Conservation (phyloP, 2,797 vertebrate species). For the Micropoecilia bifurca region DNA sequence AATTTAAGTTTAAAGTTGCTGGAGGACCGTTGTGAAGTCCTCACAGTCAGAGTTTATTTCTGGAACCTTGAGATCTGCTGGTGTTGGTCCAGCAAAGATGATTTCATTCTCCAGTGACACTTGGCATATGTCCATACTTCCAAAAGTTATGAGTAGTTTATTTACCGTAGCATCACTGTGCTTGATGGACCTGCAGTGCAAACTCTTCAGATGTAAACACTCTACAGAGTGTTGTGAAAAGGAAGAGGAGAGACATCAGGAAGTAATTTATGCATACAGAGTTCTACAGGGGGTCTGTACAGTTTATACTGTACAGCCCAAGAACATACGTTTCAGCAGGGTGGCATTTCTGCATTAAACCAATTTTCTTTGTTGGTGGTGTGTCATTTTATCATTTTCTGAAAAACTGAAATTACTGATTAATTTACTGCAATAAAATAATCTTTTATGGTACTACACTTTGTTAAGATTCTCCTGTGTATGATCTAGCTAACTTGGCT, state of each 20-base stretch:
- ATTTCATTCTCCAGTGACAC: not conserved
- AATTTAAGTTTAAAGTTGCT: not conserved
- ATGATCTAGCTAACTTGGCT: not conserved
- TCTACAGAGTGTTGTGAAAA: not conserved
- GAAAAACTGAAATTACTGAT: not conserved
- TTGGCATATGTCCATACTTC: not conserved
- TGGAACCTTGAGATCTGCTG: not conserved
- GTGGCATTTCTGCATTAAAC: not conserved
- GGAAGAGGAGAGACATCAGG: not conserved
- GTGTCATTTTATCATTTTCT: not conserved
- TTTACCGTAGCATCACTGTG: not conserved
- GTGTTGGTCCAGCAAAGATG: not conserved
- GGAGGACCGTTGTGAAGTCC: not conserved
- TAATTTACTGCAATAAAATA: not conserved
- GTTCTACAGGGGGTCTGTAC: not conserved
- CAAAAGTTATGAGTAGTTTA: not conserved
- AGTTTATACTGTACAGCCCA: not conserved
- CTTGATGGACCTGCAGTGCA: not conserved
- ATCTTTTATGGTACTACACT: not conserved
- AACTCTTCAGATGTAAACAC: not conserved
- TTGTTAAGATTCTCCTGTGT: not conserved
- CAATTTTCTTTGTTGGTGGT: not conserved
- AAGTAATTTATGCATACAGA: not conserved
- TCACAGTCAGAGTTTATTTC: not conserved
- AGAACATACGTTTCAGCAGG: not conserved